Evolutionary conservation across 2,113 vertebrate genomes (phyloP).

Genomic region (Scophthalmus maximus): DNA sequence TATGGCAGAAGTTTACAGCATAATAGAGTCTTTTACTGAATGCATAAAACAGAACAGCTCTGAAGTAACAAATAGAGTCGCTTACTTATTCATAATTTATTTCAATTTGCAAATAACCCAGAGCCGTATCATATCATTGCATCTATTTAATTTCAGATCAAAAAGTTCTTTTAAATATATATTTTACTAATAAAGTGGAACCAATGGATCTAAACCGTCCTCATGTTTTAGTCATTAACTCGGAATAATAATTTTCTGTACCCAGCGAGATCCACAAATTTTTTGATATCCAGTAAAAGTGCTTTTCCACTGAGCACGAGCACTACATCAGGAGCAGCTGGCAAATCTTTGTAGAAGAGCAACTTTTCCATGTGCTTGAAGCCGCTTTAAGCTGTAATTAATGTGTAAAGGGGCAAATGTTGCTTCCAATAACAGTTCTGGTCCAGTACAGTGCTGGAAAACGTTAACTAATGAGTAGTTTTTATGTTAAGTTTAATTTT

Average conservation of each 20-base stretch:
- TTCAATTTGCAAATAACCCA: conserved; percentile 80
- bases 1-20: conserved; percentile 64
- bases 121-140: conserved; percentile 74
- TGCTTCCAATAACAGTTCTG: conserved; percentile 14
- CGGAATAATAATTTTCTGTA: conserved; percentile 69
- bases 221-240: conserved; percentile 81
- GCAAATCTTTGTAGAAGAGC: conserved; percentile 38
- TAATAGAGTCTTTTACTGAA: conserved; percentile 70
- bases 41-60: conserved; percentile 71
- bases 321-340: conserved; percentile 56
- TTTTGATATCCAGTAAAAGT: conserved; percentile 47
- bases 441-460: conserved; percentile 7
- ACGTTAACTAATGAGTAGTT: conserved; percentile 25
- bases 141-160: conserved; percentile 82
- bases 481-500: not conserved
- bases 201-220: conserved; percentile 72
- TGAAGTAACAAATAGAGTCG: conserved; percentile 78
- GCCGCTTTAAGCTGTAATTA: conserved; percentile 28
- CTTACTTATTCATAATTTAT: conserved; percentile 82
- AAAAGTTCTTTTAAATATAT: conserved; percentile 79
- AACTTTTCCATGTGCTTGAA: conserved; percentile 43
- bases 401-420: conserved; percentile 18
- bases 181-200: conserved; percentile 79
- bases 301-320: conserved; percentile 53
- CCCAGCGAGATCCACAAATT: conserved; percentile 30